Base-by-base conservation (phyloP, 2,113 vertebrate genomes). In the Paracyprichromis sp. region DNA sequence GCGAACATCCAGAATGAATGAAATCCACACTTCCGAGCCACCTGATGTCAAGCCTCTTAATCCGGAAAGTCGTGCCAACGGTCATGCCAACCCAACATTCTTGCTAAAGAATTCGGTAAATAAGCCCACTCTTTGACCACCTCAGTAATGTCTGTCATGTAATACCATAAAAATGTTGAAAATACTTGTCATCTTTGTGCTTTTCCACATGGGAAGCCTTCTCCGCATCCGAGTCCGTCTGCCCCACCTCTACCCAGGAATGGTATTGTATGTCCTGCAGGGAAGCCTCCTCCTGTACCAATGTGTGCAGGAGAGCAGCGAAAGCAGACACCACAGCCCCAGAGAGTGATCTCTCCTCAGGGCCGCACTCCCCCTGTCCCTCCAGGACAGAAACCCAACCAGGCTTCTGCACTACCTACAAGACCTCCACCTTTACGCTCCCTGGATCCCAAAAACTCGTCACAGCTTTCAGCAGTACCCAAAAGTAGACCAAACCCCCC, bases 11-110 rank as follows among this genome's bases (percentile, higher is more conserved):
- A 52, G 47, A 76, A 7, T 81, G 59, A 83, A 53, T 78, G 85
- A 53, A n/a, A 59, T 38, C 83, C 47, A 21, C 80, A 95, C 94
- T 87, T 88, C 92, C 4, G 83, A 88, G 14, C 50, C 85, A 1
- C 54, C 57, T 1, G 91, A 93, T 14, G 54, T 3, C 21, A 94
- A 92, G 10, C 29, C 80, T 79, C 31, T 82, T 14, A 76, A 85
- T 88, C 83, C 93, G 19, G 94, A 88, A n/a, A 8, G 31, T 88
- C 89, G 85, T 5, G 92, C 86, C 80, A 95, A 83, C 2, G 97
- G 97, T 34, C 98, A 99, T 0, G 78, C 97, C 88, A 99, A 98
- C 94, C 98, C 97, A 59, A 96, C 97, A 10, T 99, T 98, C 96
- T 96, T 97, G 88, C 50, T 97, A 86, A 98, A 96, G 2, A 96